Conservation (phyloP, 2,888 invertebrate genomes). For the Machimus atricapillus region DNA sequence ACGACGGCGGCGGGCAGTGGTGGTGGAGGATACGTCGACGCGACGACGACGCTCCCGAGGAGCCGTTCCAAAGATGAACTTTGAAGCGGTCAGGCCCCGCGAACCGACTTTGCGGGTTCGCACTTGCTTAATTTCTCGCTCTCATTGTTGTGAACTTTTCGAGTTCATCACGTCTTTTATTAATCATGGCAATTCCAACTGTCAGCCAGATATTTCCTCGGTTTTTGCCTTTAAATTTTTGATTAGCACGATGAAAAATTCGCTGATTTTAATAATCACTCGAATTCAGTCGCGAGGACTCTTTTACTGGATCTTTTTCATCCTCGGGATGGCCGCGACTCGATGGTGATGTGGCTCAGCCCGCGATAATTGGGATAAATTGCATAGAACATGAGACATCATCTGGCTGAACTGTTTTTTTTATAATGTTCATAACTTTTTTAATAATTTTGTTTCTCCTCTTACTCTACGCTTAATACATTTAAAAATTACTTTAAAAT, state of each 20-base stretch:
- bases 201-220: constrained; percentile 23
- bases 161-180: constrained; percentile 31
- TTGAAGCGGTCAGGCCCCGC: not conserved
- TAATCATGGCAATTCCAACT: constrained; percentile 30
- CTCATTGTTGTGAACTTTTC: constrained; percentile 33
- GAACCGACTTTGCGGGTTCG: not conserved
- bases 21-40: no score
- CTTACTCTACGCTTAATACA: not conserved
- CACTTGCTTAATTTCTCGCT: constrained; percentile 30
- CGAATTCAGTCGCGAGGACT: constrained; percentile 1
- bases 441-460: not conserved
- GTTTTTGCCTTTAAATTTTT: not conserved
- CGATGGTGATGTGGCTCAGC: not conserved
- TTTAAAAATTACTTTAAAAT: no score
- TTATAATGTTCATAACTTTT: not conserved
- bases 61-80: constrained; percentile 10
- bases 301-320: not conserved
- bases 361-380: not conserved
- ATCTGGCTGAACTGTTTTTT: not conserved
- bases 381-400: not conserved
- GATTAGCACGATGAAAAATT: constrained; percentile 25
- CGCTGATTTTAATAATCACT: constrained; percentile 35
- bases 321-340: not conserved
- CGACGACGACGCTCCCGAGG: not conserved
- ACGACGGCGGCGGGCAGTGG: not conserved